phyloP scores from a whole-genome alignment of 2,888 invertebrate genomes.

The Pandemis cinnamomeana region DNA sequence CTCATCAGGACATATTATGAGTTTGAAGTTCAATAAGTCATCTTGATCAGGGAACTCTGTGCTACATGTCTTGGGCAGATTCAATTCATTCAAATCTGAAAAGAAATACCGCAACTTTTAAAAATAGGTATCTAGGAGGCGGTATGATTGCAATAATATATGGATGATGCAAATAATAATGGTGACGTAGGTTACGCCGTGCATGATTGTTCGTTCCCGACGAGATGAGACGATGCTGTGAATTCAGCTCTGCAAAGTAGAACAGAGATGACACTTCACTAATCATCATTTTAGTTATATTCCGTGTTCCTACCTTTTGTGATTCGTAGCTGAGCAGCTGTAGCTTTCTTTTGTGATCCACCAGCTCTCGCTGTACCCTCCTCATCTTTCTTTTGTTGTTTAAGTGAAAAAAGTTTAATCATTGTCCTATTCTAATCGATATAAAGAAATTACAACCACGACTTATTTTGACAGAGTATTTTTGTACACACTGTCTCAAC shows the following conservation, averaged over 20 bases:
- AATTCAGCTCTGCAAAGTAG: constrained; percentile 8
- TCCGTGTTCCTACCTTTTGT: constrained; percentile 91
- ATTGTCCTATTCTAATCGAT: constrained; percentile 86
- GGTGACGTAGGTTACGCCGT: constrained; percentile 30
- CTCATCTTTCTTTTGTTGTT: constrained; percentile 99
- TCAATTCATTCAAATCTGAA: constrained; percentile 98
- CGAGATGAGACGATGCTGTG: neutral
- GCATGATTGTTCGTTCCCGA: neutral
- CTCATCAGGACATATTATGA: constrained; percentile 98
- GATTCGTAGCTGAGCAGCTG: constrained; percentile 98
- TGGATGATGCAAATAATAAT: constrained; percentile 9
- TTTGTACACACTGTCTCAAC: constrained; percentile 47
- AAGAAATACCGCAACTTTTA: constrained; percentile 53
- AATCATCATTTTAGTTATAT: constrained; percentile 7
- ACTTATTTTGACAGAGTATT: constrained; percentile 79
- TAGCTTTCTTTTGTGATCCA: constrained; percentile 94
- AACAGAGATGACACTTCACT: constrained; percentile 10
- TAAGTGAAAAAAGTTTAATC: constrained; percentile 99
- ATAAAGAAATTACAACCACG: constrained; percentile 71
- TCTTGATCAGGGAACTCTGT: constrained; percentile 98
- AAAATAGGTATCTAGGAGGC: constrained; percentile 39
- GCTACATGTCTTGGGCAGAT: constrained; percentile 97
- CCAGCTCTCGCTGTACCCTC: constrained; percentile 87
- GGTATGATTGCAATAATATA: neutral
- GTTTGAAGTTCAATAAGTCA: constrained; percentile 97